Percentiles rank a stretch among this genome's conserved stretches.
Evolutionary conservation across 92 coral and sea anemone species (phyloP).

Genomic region (Epizoanthus rinbou): DNA sequence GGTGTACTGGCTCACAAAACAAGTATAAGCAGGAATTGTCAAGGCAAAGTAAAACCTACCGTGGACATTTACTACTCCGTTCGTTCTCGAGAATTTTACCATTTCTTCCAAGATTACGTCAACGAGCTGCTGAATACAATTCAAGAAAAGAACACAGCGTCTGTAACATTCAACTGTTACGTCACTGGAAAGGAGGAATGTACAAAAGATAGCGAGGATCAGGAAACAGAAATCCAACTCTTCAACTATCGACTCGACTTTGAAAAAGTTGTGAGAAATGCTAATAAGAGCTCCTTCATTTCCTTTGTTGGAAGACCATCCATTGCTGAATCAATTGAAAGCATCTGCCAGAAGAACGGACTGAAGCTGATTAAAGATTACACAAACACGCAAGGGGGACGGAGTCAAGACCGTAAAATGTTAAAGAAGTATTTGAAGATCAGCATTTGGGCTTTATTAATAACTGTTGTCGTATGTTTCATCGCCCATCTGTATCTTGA

Average conservation of each 20-base stretch:
- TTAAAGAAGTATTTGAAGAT: slow-evolving; percentile 44
- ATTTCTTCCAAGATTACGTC: slow-evolving; percentile 29
- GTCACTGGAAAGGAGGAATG: slow-evolving; percentile 36
- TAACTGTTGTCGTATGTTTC: slow-evolving; percentile 20
- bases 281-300: slow-evolving; percentile 39
- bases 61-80: slow-evolving; percentile 59
- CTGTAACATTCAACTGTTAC: slow-evolving; percentile 12
- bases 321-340: slow-evolving; percentile 42
- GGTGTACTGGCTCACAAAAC: slow-evolving; percentile 53
- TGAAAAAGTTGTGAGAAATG: slow-evolving; percentile 44
- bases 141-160: slow-evolving; percentile 29
- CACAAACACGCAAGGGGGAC: slow-evolving; percentile 50
- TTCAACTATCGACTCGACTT: slow-evolving; percentile 47
- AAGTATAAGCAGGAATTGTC: neutral
- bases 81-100: slow-evolving; percentile 50
- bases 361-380: slow-evolving; percentile 41
- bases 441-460: slow-evolving; percentile 41
- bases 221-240: slow-evolving; percentile 40
- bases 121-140: slow-evolving; percentile 36
- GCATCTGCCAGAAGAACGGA: slow-evolving; percentile 42
- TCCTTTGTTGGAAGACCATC: slow-evolving; percentile 61
- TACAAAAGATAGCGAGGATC: neutral
- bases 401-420: slow-evolving; percentile 34
- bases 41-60: neutral
- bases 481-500: slow-evolving; percentile 32